Evolutionary conservation across 2,888 invertebrate genomes (phyloP).

Genomic region (Nycteola revayana): DNA sequence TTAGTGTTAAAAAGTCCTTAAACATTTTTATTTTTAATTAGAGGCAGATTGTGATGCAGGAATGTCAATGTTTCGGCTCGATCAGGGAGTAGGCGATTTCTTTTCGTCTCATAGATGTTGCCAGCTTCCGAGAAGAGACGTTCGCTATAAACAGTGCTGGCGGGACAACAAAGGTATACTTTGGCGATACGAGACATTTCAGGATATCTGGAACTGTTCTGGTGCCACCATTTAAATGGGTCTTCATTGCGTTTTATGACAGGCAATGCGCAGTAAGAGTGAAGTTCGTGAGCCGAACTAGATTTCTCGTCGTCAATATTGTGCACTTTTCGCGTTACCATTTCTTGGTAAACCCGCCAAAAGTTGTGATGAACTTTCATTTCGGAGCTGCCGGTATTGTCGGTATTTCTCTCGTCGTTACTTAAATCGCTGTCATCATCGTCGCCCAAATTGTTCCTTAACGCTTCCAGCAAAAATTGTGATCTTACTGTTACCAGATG

Average conservation of each 20-base stretch:
- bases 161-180: slow-evolving; percentile 22
- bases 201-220: slow-evolving; percentile 27
- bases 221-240: slow-evolving; percentile 33
- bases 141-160: slow-evolving; percentile 16
- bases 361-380: no score
- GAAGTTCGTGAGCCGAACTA: neutral
- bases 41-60: slow-evolving; percentile 10
- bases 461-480: no score
- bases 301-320: no score
- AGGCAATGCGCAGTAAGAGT: slow-evolving; percentile 28
- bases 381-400: no score
- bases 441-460: neutral
- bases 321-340: no score
- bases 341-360: no score
- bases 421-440: neutral
- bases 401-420: no score
- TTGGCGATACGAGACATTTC: slow-evolving; percentile 27
- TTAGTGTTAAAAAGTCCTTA: no score
- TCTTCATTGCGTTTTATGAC: slow-evolving; percentile 26
- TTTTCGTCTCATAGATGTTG: slow-evolving; percentile 17
- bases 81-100: slow-evolving; percentile 11
- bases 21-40: slow-evolving; percentile 7
- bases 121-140: slow-evolving; percentile 32
- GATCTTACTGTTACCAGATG: neutral
- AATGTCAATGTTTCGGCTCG: slow-evolving; percentile 9